Conservation (phyloP, 2,888 invertebrate species). For the Drosophila paucipuncta region DNA sequence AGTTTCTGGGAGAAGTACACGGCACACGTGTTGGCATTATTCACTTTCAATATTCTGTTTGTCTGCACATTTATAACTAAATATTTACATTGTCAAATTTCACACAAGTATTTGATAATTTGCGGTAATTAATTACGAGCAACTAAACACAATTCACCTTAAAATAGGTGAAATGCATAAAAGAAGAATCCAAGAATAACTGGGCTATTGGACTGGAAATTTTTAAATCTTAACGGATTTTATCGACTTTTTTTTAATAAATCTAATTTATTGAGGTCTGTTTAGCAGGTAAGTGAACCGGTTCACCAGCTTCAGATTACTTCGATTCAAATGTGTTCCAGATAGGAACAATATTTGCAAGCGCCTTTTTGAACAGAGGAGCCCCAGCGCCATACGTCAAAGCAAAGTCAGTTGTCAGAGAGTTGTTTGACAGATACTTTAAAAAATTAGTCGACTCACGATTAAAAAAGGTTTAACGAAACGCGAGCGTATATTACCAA, state of each 20-base stretch:
- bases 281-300: too few relatives aligned
- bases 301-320: too few relatives aligned
- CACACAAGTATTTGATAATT: neutral
- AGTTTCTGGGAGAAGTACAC: conserved; percentile 86
- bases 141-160: neutral
- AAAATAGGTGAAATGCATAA: neutral
- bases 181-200: neutral
- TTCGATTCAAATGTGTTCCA: too few relatives aligned
- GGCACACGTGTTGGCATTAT: conserved; percentile 39
- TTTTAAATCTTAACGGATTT: neutral
- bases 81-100: conserved; percentile 7
- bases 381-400: conserved; percentile 67
- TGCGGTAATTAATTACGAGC: neutral
- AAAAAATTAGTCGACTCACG: conserved; percentile 22
- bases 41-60: conserved; percentile 16
- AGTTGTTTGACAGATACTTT: conserved; percentile 38
- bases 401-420: conserved; percentile 45
- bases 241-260: neutral
- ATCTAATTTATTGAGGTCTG: too few relatives aligned
- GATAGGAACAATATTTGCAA: conserved; percentile 52
- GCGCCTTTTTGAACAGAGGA: conserved; percentile 74
- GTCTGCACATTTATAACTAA: neutral
- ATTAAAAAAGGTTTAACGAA: too few relatives aligned
- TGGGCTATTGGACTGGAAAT: neutral
- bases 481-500: too few relatives aligned